These are phyloP conservation scores for Chondrosia reniformis DNA, from an alignment of 37 sponge, comb jelly and placozoan species.

Conservation along the genomic window DNA sequence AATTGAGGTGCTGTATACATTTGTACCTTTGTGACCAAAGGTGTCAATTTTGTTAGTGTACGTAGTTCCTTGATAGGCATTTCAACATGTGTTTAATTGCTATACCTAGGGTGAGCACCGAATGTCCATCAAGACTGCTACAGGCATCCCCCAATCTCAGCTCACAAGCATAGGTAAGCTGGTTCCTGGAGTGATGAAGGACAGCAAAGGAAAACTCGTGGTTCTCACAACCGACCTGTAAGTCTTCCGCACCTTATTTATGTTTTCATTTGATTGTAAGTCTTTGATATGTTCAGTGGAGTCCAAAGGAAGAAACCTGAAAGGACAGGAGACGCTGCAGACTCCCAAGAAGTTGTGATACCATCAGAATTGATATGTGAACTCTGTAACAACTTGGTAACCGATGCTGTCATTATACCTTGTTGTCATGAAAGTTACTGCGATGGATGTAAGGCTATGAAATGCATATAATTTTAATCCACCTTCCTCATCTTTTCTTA, in stretches of 20 bases:
- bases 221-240: constrained; percentile 49
- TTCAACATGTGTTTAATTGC: too few relatives aligned
- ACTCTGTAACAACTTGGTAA: constrained; percentile 78
- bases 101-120: not conserved
- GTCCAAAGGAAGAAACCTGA: not conserved
- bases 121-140: not conserved
- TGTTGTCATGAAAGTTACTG: constrained; percentile 95
- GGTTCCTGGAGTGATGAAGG: constrained; percentile 51
- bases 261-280: not conserved
- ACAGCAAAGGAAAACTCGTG: constrained; percentile 57
- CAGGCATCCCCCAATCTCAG: constrained; percentile 53
- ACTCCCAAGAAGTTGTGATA: constrained; percentile 33
- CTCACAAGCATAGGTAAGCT: constrained; percentile 14
- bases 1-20: too few relatives aligned
- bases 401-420: constrained; percentile 87
- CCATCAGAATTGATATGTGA: constrained; percentile 84
- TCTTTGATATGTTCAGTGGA: not conserved
- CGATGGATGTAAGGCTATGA: constrained; percentile 86
- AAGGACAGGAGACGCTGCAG: not conserved
- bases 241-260: constrained; percentile 15
- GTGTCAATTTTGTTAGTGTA: too few relatives aligned
- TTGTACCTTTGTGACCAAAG: too few relatives aligned
- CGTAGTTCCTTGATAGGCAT: too few relatives aligned
- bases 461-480: too few relatives aligned
- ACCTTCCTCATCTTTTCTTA: too few relatives aligned